phyloP scores from a whole-genome alignment of 2,797 vertebrate genomes.

The Glossophaga mutica region DNA sequence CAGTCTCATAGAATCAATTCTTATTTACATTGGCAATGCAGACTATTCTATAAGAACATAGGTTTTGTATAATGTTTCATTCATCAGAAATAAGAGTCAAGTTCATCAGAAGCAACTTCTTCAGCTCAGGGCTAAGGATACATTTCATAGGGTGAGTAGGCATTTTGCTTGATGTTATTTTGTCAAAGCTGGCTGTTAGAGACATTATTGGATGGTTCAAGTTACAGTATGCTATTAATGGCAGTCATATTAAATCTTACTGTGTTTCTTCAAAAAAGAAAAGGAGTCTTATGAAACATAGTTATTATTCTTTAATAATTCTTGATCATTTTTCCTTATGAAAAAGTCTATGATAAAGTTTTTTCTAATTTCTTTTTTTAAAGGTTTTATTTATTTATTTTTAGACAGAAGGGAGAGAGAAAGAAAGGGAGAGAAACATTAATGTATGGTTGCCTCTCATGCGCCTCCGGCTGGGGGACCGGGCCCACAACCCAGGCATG shows the following conservation, averaged over 20 bases:
- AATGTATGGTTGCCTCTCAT: too few relatives aligned
- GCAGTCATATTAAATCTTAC: constrained; percentile 51
- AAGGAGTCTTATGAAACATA: neutral
- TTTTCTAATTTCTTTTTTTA: neutral
- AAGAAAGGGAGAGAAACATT: too few relatives aligned
- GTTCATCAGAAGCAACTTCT: constrained; percentile 58
- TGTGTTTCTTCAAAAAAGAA: neutral
- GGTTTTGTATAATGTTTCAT: constrained; percentile 60
- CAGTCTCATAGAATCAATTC: constrained; percentile 37
- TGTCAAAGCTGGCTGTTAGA: constrained; percentile 64
- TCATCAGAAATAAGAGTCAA: constrained; percentile 67
- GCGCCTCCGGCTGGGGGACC: too few relatives aligned
- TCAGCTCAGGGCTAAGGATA: constrained; percentile 64
- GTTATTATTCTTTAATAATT: neutral
- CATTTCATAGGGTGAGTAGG: constrained; percentile 61
- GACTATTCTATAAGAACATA: neutral
- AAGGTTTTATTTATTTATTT: too few relatives aligned
- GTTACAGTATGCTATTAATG: constrained; percentile 21
- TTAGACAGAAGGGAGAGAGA: too few relatives aligned
- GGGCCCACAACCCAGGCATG: too few relatives aligned
- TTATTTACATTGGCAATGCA: neutral
- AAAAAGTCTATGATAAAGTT: neutral
- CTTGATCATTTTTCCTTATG: neutral
- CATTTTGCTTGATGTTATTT: constrained; percentile 64
- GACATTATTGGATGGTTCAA: constrained; percentile 65